Conservation (phyloP, 1,140 invertebrate genomes). For the Brachionus angularis region DNA sequence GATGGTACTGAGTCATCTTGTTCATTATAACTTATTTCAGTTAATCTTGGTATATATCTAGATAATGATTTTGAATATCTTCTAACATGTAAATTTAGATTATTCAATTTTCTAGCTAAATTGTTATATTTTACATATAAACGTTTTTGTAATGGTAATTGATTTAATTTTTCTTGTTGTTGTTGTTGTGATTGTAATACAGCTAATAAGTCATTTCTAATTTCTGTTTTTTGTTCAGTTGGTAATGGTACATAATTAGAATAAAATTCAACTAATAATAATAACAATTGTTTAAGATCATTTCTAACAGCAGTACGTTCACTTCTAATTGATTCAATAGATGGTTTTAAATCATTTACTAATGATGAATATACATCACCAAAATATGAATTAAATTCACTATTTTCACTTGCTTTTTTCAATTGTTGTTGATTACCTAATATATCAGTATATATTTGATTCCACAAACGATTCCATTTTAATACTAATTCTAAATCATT, state of each 20-base stretch:
- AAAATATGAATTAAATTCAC: slow-evolving; percentile 29
- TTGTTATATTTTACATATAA: neutral
- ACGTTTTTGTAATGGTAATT: slow-evolving; percentile 6
- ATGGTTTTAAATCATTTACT: slow-evolving; percentile 2
- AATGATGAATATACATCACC: slow-evolving; percentile 12
- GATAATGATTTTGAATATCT: neutral
- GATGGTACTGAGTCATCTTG: neutral
- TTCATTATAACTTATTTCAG: slow-evolving; percentile 3
- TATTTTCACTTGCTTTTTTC: neutral
- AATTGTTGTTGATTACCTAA: neutral
- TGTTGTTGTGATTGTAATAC: neutral
- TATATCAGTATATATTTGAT: neutral
- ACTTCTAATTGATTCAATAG: neutral
- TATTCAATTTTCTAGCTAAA: neutral
- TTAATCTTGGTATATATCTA: neutral
- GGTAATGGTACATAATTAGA: slow-evolving; percentile 8
- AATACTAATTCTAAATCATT: neutral
- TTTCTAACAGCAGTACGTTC: neutral
- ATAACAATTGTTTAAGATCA: neutral
- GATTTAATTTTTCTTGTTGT: neutral
- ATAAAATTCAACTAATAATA: neutral
- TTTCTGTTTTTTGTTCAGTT: neutral
- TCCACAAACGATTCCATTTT: slow-evolving; percentile 39
- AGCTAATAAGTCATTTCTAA: neutral
- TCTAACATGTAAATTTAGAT: slow-evolving; percentile 8